Conservation (phyloP, 2,888 invertebrate genomes). For the Lamproptera curius region DNA sequence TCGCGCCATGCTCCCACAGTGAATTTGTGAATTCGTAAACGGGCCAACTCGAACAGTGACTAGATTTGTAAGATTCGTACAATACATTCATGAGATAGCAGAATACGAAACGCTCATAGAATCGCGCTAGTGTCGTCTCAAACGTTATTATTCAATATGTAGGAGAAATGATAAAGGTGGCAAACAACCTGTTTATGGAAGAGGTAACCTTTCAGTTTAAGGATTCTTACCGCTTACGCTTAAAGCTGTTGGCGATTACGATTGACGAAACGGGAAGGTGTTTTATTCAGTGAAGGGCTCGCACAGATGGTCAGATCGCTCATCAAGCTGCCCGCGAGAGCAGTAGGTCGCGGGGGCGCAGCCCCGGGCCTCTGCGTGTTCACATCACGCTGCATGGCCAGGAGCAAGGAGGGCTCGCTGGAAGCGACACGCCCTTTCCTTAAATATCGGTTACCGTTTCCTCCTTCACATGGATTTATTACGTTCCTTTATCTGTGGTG, state of each 20-base stretch:
- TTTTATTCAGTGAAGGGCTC: not conserved
- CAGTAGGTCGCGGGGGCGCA: not conserved
- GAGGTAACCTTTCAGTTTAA: slow-evolving; percentile 11
- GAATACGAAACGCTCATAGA: not conserved
- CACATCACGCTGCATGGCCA: not conserved
- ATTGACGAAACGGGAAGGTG: not conserved
- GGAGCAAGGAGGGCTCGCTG: not conserved
- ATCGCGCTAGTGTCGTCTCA: slow-evolving; percentile 10
- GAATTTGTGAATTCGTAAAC: slow-evolving; percentile 3
- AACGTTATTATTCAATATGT: slow-evolving; percentile 5
- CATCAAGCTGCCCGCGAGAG: not conserved
- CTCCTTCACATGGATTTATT: too few species aligned
- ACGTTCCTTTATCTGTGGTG: too few species aligned
- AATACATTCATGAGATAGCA: not conserved
- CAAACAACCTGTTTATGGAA: slow-evolving; percentile 17
- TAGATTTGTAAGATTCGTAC: not conserved
- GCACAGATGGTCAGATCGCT: not conserved
- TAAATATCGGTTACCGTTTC: not conserved
- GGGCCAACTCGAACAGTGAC: not conserved
- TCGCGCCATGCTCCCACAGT: not conserved
- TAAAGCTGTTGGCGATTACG: not conserved
- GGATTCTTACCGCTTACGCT: not conserved
- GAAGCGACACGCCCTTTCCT: not conserved
- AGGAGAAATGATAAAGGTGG: slow-evolving; percentile 18
- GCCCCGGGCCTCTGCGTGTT: slow-evolving; percentile 7